Percentiles rank a stretch among this genome's conserved stretches.
phyloP scores from a whole-genome alignment of 2,113 vertebrate species.

The Xerus inauris region DNA sequence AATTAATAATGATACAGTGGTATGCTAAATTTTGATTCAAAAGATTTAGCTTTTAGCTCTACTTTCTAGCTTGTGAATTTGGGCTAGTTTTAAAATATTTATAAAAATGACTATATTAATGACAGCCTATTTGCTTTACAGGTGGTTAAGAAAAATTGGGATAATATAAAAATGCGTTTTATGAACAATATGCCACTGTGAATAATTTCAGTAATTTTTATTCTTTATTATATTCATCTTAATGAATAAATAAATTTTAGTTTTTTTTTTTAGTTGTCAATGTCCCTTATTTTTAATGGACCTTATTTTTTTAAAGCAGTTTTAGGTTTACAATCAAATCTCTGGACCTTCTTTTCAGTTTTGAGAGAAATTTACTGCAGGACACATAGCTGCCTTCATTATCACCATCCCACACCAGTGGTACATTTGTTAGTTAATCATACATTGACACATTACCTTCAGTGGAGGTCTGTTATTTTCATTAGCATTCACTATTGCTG shows the following conservation, averaged over 20 bases:
- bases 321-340: neutral
- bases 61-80: neutral
- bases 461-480: neutral
- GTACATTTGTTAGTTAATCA: neutral
- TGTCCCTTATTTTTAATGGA: neutral
- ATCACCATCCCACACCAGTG: rapidly evolving
- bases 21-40: conserved; percentile 6
- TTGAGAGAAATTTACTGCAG: neutral
- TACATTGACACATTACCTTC: neutral
- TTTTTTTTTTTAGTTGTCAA: neutral
- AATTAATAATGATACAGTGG: neutral
- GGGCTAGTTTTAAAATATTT: neutral
- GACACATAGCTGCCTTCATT: neutral
- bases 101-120: neutral
- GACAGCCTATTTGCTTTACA: neutral
- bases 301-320: conserved; percentile 25
- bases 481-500: neutral
- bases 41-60: neutral
- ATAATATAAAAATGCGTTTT: neutral
- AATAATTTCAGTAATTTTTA: neutral
- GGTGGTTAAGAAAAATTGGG: neutral
- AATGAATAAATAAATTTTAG: neutral
- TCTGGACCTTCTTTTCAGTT: too few relatives aligned
- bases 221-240: neutral
- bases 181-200: neutral